A percentile compares a stretch with the other conserved stretches of the same genome.
Evolutionary conservation across 2,113 vertebrate species (phyloP).

Genomic region (Prunella himalayana): DNA sequence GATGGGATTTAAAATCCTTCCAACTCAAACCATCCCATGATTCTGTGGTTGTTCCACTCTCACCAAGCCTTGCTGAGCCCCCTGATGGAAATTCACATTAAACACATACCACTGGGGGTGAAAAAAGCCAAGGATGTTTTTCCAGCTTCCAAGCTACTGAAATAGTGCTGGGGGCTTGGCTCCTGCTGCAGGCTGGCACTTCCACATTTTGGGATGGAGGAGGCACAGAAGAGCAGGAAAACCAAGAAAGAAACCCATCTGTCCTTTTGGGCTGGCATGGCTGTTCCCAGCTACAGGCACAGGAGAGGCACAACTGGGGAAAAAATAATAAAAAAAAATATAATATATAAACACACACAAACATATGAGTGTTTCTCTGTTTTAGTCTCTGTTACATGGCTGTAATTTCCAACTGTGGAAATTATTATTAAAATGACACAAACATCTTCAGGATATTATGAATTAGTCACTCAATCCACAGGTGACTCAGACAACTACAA

Average conservation of each 20-base stretch:
- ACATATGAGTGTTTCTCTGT: background rate
- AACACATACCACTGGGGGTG: background rate
- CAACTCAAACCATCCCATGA: background rate
- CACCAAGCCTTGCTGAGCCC: background rate
- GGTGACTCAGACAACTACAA: background rate
- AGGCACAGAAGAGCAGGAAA: conserved; percentile 12
- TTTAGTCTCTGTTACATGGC: background rate
- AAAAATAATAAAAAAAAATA: background rate
- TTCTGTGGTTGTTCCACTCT: background rate
- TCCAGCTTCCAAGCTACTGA: background rate
- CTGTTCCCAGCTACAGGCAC: background rate
- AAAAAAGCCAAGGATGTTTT: conserved; percentile 50
- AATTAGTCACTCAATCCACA: background rate
- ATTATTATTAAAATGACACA: background rate
- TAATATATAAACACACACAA: background rate
- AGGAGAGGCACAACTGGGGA: background rate
- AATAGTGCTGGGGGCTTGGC: conserved; percentile 21
- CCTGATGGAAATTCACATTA: background rate
- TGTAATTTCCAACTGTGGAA: background rate
- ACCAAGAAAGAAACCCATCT: background rate
- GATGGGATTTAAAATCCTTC: background rate
- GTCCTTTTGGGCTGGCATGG: background rate
- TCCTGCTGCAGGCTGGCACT: background rate
- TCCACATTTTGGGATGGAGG: background rate
- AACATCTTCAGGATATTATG: background rate